phyloP scores from a whole-genome alignment of 2,797 vertebrate species.

The Neomorphus geoffroyi region DNA sequence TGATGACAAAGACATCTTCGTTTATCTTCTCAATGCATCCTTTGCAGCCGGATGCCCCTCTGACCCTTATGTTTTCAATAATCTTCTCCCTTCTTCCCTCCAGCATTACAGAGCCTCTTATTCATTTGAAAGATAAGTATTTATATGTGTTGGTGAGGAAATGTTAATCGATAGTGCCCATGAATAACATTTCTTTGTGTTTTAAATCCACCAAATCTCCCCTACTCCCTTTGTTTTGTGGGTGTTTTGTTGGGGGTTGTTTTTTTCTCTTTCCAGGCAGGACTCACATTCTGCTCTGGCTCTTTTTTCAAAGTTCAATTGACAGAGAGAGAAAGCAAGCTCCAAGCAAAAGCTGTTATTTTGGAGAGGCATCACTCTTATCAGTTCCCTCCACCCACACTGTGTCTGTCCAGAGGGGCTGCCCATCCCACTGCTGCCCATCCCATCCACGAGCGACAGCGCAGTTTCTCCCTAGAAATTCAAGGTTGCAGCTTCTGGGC shows the following conservation, averaged over 20 bases:
- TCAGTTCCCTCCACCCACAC: not conserved
- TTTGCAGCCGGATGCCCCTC: slow-evolving; percentile 41
- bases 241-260: not conserved
- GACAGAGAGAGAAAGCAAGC: not conserved
- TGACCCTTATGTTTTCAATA: slow-evolving; percentile 60
- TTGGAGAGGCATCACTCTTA: not conserved
- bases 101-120: slow-evolving; percentile 14
- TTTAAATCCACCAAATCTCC: not conserved
- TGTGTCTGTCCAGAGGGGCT: not conserved
- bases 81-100: slow-evolving; percentile 50
- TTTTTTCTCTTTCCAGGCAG: not conserved
- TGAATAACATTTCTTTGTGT: slow-evolving; percentile 43
- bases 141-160: slow-evolving; percentile 27
- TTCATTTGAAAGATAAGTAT: slow-evolving; percentile 40
- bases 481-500: not conserved
- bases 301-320: not conserved
- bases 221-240: not conserved
- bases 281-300: not conserved
- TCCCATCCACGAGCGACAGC: not conserved
- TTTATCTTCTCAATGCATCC: slow-evolving; percentile 50
- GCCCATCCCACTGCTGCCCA: not conserved
- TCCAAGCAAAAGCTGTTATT: not conserved
- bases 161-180: slow-evolving; percentile 49
- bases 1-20: slow-evolving; percentile 5
- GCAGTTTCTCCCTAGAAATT: not conserved